phyloP scores from a whole-genome alignment of 2,113 vertebrate genomes.

The Heterochromis multidens region DNA sequence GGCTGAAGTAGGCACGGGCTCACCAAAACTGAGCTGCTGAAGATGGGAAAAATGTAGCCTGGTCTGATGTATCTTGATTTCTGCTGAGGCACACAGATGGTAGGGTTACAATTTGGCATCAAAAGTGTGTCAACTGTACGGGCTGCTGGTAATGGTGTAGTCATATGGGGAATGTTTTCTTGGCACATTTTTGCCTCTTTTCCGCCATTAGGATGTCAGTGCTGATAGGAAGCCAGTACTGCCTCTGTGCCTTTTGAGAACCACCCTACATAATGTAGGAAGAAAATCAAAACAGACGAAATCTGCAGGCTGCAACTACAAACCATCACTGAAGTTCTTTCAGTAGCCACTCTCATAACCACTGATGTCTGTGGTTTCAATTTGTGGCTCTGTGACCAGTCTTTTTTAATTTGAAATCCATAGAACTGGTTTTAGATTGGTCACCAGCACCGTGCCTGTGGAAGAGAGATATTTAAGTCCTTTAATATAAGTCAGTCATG shows the following conservation, averaged over 20 bases:
- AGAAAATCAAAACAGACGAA: too few species aligned
- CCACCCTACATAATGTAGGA: too few species aligned
- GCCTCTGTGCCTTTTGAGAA: neutral
- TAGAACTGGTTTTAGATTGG: neutral
- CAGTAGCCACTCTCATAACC: too few species aligned
- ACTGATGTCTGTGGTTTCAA: neutral
- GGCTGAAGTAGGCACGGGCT: neutral
- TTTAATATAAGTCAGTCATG: neutral
- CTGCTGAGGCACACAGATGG: neutral
- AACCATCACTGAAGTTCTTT: too few species aligned
- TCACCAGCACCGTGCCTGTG: neutral
- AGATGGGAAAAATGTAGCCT: neutral
- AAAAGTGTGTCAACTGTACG: neutral
- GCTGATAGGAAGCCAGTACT: neutral
- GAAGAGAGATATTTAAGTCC: neutral
- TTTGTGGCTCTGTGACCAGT: neutral
- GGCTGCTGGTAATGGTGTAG: neutral
- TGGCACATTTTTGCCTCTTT: neutral
- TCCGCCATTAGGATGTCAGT: neutral
- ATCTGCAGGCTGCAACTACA: too few species aligned
- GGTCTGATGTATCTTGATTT: neutral
- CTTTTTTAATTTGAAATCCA: neutral
- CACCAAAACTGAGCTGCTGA: neutral
- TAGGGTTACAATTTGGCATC: neutral
- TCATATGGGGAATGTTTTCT: neutral